Conservation (phyloP, 2,797 vertebrate genomes). For the Oophaga sylvatica region DNA sequence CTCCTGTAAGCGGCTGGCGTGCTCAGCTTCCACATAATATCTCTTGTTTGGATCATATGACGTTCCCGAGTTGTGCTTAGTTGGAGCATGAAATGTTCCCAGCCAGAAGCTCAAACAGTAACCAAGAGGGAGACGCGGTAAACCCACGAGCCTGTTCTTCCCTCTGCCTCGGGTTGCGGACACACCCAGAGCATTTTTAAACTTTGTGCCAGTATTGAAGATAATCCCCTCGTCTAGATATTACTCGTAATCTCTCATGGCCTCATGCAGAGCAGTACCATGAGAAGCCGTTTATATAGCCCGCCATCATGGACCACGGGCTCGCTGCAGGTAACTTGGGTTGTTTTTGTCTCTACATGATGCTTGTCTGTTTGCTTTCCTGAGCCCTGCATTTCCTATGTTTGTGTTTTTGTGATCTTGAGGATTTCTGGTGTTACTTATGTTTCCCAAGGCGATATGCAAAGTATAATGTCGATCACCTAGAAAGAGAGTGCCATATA, state of each 20-base stretch:
- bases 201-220: slow-evolving; percentile 38
- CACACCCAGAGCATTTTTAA: slow-evolving; percentile 54
- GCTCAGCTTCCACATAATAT: neutral
- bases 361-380: neutral
- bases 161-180: slow-evolving; percentile 37
- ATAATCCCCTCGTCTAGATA: neutral
- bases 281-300: neutral
- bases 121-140: neutral
- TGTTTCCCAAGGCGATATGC: neutral
- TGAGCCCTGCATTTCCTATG: neutral
- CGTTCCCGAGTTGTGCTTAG: neutral
- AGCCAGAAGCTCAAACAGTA: neutral
- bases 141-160: slow-evolving; percentile 52
- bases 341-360: neutral
- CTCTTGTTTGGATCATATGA: slow-evolving; percentile 39
- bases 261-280: neutral
- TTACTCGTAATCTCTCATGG: neutral
- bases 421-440: neutral
- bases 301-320: neutral
- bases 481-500: neutral
- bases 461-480: neutral
- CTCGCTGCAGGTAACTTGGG: slow-evolving; percentile 38
- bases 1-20: neutral
- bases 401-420: neutral
- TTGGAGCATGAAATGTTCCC: slow-evolving; percentile 15